Base-by-base conservation (phyloP, 2,888 invertebrate genomes). In the Trichogramma evanescens region DNA sequence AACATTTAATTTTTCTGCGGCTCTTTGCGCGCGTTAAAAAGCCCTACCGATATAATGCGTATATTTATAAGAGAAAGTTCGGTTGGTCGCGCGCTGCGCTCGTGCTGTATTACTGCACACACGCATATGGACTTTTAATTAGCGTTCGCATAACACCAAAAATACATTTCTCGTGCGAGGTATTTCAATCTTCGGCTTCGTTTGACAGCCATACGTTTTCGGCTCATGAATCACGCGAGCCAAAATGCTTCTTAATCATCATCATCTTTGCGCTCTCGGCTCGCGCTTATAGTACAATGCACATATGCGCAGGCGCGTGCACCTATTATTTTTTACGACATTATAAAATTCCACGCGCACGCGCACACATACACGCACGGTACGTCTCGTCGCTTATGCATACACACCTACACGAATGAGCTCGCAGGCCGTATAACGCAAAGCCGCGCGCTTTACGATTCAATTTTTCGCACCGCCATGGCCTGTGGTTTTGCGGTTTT, bases 401-500 rank as follows among this genome's bases (percentile, higher is more conserved):
- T 26, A 26, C 2, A 26, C 26, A 26, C 26, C 26, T 26, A 26
- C 26, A 26, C 26, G 26, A 26, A 26, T 26, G 26, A 26, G 26
- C 26, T 26, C 26, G 26, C 26, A 26, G 26, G 26, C 26, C 26
- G 13, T 26, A 26, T 26, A 26, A 26, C 26, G 26, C 26, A 26
- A 26, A 26, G 26, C 26, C 50, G 26, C 9, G 9, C 38, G 8
- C 45, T 60, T 64, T 64, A 62, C 53, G 63, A 61, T 64, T 64
- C 64, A 62, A 61, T 64, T 61, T 63, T 58, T 53, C 53, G 51
- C 50, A 56, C 60, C 64, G 60, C 4, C 8, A 41, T 41, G 43
- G 7, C 4, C 26, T 60, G 64, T 40, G 64, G 64, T 64, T 64
- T 62, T 64, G 64, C 50, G 64, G 64, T 53, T 54, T 55, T 42